Percentiles rank a stretch among this genome's conserved stretches.
Conservation (phyloP, 2,888 invertebrate species). For the Parnassius orleans region DNA sequence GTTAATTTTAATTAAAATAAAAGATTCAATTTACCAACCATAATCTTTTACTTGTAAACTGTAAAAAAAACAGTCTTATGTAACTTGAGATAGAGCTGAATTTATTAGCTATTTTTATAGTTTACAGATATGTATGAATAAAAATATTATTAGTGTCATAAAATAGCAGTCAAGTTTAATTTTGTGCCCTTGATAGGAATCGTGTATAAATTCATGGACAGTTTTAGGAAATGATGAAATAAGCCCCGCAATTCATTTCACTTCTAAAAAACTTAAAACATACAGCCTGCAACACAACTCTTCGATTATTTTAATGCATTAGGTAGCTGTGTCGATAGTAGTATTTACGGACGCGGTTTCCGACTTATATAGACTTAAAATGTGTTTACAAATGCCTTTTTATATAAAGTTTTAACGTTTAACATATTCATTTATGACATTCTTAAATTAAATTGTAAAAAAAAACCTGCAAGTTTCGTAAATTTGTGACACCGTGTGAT, state of each 20-base stretch:
- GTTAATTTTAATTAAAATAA: no score
- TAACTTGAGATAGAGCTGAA: no score
- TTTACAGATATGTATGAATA: not conserved
- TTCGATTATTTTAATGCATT: not conserved
- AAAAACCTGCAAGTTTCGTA: not conserved
- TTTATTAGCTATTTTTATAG: not conserved
- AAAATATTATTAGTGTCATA: not conserved
- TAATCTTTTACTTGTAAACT: no score
- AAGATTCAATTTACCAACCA: no score
- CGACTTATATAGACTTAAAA: not conserved
- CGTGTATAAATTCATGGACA: conserved; percentile 3
- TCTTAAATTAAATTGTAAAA: conserved; percentile 9
- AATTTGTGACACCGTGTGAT: conserved; percentile 16
- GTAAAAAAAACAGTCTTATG: no score
- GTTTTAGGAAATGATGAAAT: conserved; percentile 14
- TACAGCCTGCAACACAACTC: conserved; percentile 17
- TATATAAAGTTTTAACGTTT: conserved; percentile 4
- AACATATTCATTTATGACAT: conserved; percentile 6
- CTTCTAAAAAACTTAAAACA: conserved; percentile 10
- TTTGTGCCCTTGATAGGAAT: conserved; percentile 25
- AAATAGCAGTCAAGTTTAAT: conserved; percentile 14
- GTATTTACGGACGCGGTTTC: not conserved
- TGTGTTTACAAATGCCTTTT: conserved; percentile 13
- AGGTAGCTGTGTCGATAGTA: conserved; percentile 8
- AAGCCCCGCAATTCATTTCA: conserved; percentile 11